Percentiles rank a stretch among this genome's conserved stretches.
phyloP scores from a whole-genome alignment of 2,888 invertebrate species.

The Cryptocheilus praepositus region DNA sequence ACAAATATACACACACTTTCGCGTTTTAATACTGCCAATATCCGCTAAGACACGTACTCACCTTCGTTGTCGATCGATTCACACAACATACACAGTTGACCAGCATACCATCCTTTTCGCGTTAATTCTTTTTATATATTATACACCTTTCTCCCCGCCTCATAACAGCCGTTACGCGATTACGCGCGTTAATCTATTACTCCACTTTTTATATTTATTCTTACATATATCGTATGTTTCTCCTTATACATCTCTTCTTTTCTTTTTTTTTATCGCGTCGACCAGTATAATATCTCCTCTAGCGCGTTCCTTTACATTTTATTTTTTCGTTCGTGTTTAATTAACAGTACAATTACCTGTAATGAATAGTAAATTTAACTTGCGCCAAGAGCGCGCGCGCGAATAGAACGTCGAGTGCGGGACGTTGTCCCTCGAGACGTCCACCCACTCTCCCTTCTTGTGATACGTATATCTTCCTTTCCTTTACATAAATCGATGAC shows the following conservation, averaged over 20 bases:
- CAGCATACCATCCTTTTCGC: conserved; percentile 29
- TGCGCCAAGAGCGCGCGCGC: conserved; percentile 36
- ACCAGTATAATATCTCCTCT: conserved; percentile 27
- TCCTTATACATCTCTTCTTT: conserved; percentile 45
- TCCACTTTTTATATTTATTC: conserved; percentile 28
- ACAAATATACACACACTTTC: conserved; percentile 28
- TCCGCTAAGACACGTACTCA: conserved; percentile 56
- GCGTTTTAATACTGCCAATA: conserved; percentile 68
- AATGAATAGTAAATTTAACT: conserved; percentile 51
- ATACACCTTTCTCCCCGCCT: conserved; percentile 27
- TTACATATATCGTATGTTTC: conserved; percentile 35
- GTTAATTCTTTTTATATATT: conserved; percentile 34
- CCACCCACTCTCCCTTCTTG: not conserved
- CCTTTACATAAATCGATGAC: not conserved
- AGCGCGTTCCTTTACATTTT: conserved; percentile 56
- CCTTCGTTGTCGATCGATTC: conserved; percentile 46
- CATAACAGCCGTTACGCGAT: not conserved
- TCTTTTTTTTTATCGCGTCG: conserved; percentile 24
- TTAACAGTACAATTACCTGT: conserved; percentile 64
- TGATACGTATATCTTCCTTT: not conserved
- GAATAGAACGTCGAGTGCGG: conserved; percentile 28
- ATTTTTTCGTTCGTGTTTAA: conserved; percentile 49
- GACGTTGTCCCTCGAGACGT: conserved; percentile 11
- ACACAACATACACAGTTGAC: conserved; percentile 22
- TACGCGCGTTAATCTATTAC: conserved; percentile 6